Conservation (phyloP, 2,888 invertebrate genomes). For the Leptinotarsa peninsularis region DNA sequence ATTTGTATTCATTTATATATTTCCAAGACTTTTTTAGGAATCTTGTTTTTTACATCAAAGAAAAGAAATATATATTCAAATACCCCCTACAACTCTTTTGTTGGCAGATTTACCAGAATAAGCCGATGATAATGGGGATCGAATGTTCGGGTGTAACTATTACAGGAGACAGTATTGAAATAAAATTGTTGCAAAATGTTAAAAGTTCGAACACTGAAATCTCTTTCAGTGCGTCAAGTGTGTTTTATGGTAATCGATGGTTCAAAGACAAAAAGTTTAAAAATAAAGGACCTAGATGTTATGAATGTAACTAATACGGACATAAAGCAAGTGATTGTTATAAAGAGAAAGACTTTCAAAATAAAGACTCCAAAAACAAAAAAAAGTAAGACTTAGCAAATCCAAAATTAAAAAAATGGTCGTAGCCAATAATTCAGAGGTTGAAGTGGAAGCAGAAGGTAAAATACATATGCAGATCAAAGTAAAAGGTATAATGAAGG, state of each 20-base stretch:
- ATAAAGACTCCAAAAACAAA: too few relatives aligned
- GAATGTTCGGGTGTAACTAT: background rate
- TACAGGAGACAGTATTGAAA: background rate
- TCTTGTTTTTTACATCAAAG: too few relatives aligned
- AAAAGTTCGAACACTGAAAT: background rate
- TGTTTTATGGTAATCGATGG: background rate
- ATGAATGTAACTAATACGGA: too few relatives aligned
- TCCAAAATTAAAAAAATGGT: background rate
- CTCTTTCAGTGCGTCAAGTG: background rate
- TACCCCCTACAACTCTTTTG: background rate
- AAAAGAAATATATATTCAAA: too few relatives aligned
- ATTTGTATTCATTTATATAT: too few relatives aligned
- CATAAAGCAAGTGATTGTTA: too few relatives aligned
- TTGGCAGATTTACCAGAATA: constrained; percentile 1
- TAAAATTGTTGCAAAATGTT: background rate
- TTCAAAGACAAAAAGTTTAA: too few relatives aligned
- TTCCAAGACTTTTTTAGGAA: background rate
- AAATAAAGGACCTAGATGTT: too few relatives aligned
- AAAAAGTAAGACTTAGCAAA: background rate
- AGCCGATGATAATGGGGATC: background rate
- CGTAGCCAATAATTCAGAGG: background rate
- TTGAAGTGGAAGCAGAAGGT: too few relatives aligned
- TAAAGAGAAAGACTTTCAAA: too few relatives aligned
- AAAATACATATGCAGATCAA: too few relatives aligned
- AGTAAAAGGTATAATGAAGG: too few relatives aligned